Percentiles rank a stretch among this genome's conserved stretches.
phyloP scores from a whole-genome alignment of 2,888 invertebrate genomes.

The Clusia tigrina region DNA sequence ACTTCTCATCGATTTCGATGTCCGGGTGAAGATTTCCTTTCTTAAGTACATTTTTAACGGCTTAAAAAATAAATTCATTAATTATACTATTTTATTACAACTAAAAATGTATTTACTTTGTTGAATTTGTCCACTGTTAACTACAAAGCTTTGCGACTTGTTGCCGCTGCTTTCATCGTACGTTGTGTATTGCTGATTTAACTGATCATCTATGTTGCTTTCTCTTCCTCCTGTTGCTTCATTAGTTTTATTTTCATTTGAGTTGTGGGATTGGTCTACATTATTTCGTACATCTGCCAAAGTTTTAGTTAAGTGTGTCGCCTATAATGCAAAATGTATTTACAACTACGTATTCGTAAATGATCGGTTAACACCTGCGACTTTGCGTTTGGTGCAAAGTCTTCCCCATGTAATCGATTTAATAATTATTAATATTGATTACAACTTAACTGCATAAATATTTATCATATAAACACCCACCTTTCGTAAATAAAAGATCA shows the following conservation, averaged over 20 bases:
- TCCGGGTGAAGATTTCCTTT: conserved; percentile 91
- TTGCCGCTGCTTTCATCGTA: background rate
- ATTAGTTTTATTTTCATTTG: conserved; percentile 32
- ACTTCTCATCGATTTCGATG: conserved; percentile 91
- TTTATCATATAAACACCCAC: conserved; percentile 53
- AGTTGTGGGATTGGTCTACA: conserved; percentile 31
- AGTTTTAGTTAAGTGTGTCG: conserved; percentile 30
- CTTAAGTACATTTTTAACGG: conserved; percentile 90
- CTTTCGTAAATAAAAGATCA: conserved; percentile 61
- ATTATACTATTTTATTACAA: conserved; percentile 11
- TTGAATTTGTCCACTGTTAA: conserved; percentile 92
- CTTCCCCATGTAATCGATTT: no score
- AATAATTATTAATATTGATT: no score
- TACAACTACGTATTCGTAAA: no score
- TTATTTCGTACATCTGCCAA: conserved; percentile 34
- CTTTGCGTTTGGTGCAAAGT: no score
- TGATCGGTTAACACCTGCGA: no score
- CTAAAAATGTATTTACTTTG: no score
- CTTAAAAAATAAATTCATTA: conserved; percentile 65
- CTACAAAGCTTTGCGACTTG: conserved; percentile 71
- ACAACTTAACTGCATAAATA: no score
- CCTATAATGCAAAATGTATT: conserved; percentile 18
- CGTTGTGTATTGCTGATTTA: background rate
- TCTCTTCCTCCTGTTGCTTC: conserved; percentile 21
- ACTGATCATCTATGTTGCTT: background rate